Percentiles rank a stretch among this genome's conserved stretches.
Conservation (phyloP, 2,113 vertebrate species). For the Hiodon alosoides region DNA sequence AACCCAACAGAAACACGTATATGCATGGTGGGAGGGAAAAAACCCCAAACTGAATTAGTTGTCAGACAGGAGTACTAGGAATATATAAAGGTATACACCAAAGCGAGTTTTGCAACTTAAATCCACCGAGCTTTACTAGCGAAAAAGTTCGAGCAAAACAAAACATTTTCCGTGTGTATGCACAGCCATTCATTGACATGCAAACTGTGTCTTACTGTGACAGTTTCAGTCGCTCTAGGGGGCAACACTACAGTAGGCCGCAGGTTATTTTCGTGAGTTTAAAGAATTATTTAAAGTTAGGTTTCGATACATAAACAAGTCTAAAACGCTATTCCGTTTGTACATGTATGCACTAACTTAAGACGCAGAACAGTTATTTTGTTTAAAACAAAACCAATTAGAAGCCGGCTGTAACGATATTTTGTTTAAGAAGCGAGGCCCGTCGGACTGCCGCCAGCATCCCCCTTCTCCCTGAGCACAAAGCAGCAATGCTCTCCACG, state of each 20-base stretch:
- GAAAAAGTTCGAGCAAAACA: neutral
- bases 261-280: constrained; percentile 9
- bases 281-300: neutral
- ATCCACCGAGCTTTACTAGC: no score
- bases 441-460: constrained; percentile 12
- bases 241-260: constrained; percentile 25
- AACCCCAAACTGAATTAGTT: no score
- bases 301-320: neutral
- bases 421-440: constrained; percentile 13
- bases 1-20: no score
- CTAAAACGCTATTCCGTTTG: neutral
- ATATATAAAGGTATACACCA: no score
- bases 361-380: neutral
- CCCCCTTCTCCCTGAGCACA: constrained; percentile 2
- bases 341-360: no score
- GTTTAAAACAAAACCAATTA: neutral
- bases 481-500: neutral
- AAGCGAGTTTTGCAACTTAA: no score
- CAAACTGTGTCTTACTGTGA: constrained; percentile 7
- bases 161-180: neutral
- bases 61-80: no score
- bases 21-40: no score
- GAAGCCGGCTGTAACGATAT: neutral
- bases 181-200: constrained; percentile 16
- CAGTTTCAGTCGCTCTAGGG: constrained; percentile 17